Evolutionary conservation across 2,888 invertebrate species (phyloP), one percentile per base, ranked within the genome.

Genomic region (Hermaeophaga mercurialis): DNA sequence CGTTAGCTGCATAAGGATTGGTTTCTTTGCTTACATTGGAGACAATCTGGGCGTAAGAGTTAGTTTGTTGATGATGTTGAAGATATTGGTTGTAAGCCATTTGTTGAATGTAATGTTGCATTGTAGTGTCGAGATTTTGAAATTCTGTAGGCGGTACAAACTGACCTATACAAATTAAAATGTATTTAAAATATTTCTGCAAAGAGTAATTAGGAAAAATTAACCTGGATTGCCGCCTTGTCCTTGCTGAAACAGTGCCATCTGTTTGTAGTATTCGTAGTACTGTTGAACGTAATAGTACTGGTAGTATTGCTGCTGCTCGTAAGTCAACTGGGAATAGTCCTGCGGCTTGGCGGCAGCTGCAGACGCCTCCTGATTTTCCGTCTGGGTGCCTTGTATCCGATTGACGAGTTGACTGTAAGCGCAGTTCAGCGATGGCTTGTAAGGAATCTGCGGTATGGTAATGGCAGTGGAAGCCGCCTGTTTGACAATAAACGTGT

Each of bases 341-440:
- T 59, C 54, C n/a, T 46, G 50, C 15, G 44, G 19, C 33, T 52
- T 52, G 12, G 22, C 24, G 6, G 54, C 36, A 4, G 41, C 31
- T 8, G 1, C 80, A 79, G 47, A 79, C 79, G 1, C 44, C 8
- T 63, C 58, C 24, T 43, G 34, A 26, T 39, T 54, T 18, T 61
- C 64, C 11, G 41, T 31, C 28, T 64, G 61, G 28, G 26, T 84
- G 24, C 90, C 91, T 58, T 90, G 88, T 70, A 95, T 91, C 76
- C 91, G 89, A 69, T 88, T 91, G 38, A 94, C 90, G 63, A 95
- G 80, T 82, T 92, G 88, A 6, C 91, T 90, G 77, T 94, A 95
- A 57, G 92, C 87, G 77, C 93, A 93, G 80, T 92, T 89, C 0
- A 89, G 88, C 1, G 90, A 90, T 8, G 91, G 91, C 71, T 89